A percentile compares a stretch with the other conserved stretches of the same genome.
phyloP scores from a whole-genome alignment of 2,797 vertebrate species.

The Cichlasoma orientale region DNA sequence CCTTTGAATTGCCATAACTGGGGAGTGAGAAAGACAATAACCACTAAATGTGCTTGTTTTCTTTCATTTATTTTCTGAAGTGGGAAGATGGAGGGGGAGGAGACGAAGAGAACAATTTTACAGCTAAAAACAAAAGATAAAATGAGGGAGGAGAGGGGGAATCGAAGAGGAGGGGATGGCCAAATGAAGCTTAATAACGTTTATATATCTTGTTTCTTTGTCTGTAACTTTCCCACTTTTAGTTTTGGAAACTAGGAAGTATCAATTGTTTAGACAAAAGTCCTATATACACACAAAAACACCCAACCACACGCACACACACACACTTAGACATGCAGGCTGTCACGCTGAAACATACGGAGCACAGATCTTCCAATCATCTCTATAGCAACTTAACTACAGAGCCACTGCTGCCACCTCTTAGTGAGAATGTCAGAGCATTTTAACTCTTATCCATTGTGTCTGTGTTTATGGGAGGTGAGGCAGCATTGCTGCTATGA shows the following conservation, averaged over 20 bases:
- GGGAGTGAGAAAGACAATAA: conserved; percentile 63
- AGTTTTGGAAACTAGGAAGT: conserved; percentile 10
- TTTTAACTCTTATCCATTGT: conserved; percentile 14
- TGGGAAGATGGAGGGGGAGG: conserved; percentile 55
- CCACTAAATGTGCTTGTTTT: conserved; percentile 66
- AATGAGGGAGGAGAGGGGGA: conserved; percentile 24
- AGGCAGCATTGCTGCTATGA: conserved; percentile 20
- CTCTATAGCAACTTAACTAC: conserved; percentile 10
- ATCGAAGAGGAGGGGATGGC: conserved; percentile 33
- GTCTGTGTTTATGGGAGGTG: conserved; percentile 30
- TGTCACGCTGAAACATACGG: neutral
- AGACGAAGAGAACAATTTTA: conserved; percentile 58
- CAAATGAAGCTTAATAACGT: conserved; percentile 53
- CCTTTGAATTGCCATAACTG: conserved; percentile 45
- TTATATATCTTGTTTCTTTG: conserved; percentile 55
- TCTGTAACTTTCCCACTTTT: conserved; percentile 36
- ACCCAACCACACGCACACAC: neutral
- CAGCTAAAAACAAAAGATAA: conserved; percentile 52
- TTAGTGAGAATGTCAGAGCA: conserved; percentile 14
- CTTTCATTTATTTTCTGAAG: conserved; percentile 67
- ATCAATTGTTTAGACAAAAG: conserved; percentile 22
- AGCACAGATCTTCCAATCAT: conserved; percentile 25
- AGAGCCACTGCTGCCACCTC: conserved; percentile 6
- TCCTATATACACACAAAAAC: neutral
- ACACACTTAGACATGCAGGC: conserved; percentile 1